These are phyloP conservation scores for Cistogaster globosa DNA, from an alignment of 2,888 invertebrate genomes.

Conservation along the genomic window DNA sequence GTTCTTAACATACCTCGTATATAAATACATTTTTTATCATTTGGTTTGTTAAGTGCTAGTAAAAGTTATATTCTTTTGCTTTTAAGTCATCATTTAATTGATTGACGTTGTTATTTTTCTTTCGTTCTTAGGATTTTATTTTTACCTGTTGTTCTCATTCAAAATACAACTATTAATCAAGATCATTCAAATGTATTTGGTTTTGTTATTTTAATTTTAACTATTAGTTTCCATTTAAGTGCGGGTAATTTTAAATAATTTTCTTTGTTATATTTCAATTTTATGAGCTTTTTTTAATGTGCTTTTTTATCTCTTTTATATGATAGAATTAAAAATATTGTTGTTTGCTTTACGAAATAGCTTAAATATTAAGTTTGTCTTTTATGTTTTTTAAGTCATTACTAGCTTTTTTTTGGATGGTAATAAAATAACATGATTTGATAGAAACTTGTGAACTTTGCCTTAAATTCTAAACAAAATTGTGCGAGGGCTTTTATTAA, in stretches of 20 bases:
- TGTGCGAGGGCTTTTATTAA: too few relatives aligned
- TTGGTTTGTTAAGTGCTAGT: background rate
- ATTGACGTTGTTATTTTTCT: constrained; percentile 49
- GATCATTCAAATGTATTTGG: constrained; percentile 13
- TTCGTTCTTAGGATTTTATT: constrained; percentile 11
- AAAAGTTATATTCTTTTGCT: background rate
- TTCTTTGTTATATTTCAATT: constrained; percentile 1
- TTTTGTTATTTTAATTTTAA: constrained; percentile 1
- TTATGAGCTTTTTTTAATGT: constrained; percentile 32
- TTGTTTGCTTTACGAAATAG: background rate
- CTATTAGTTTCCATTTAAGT: constrained; percentile 18
- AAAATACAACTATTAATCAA: constrained; percentile 35
- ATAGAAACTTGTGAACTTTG: too few relatives aligned
- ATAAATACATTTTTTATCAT: background rate
- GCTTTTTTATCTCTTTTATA: constrained; percentile 26
- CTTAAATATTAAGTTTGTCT: too few relatives aligned
- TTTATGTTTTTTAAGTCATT: too few relatives aligned
- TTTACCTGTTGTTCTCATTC: constrained; percentile 15
- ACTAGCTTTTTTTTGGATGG: too few relatives aligned
- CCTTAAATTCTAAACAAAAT: too few relatives aligned
- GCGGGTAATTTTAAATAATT: constrained; percentile 23
- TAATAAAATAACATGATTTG: too few relatives aligned
- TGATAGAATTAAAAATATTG: constrained; percentile 14
- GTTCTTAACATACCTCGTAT: background rate
- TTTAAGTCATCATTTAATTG: constrained; percentile 53